Conservation (phyloP, 2,113 vertebrate species). For the Hemibagrus wyckioides region DNA sequence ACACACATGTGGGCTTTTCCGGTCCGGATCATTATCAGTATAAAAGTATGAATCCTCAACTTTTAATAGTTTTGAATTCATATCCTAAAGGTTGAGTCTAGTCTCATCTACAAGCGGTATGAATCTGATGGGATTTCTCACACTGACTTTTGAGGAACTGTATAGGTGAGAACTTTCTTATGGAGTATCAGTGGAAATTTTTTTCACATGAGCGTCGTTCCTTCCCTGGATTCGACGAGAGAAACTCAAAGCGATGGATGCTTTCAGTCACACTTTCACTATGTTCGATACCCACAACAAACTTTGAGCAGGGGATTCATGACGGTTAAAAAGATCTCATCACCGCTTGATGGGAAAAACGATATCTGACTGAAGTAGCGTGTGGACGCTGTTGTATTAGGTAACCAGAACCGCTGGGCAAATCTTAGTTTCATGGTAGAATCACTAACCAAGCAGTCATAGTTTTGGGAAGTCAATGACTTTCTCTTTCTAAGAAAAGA, state of each 20-base stretch:
- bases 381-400: neutral
- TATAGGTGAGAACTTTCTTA: neutral
- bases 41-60: neutral
- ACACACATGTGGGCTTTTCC: neutral
- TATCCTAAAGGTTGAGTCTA: neutral
- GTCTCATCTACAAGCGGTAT: neutral
- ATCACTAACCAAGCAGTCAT: neutral
- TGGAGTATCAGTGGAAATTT: neutral
- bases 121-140: neutral
- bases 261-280: neutral
- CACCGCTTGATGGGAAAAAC: neutral
- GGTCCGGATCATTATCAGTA: neutral
- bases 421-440: neutral
- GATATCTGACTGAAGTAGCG: too few relatives aligned
- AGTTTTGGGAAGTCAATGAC: neutral
- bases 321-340: neutral
- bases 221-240: neutral
- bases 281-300: too few relatives aligned
- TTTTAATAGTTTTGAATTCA: neutral
- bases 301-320: neutral
- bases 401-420: neutral
- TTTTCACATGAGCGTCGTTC: neutral
- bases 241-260: neutral
- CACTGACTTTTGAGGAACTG: too few relatives aligned
- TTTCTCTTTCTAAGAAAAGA: conserved; percentile 18